Conservation (phyloP, 2,797 vertebrate genomes). For the Coluber constrictor region DNA sequence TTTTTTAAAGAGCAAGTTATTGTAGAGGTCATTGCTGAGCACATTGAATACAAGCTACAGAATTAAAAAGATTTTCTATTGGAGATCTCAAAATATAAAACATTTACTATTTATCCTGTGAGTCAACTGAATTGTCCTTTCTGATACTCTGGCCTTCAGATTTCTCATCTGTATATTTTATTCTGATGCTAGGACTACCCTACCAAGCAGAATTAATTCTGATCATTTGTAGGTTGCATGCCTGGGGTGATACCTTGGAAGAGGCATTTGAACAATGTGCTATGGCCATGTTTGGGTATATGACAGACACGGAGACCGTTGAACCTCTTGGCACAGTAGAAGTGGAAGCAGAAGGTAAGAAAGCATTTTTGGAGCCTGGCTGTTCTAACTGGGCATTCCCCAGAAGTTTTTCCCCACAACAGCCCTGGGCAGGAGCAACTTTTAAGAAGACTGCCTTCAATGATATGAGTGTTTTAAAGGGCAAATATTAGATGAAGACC, state of each 20-base stretch:
- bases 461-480: background rate
- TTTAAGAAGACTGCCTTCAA: background rate
- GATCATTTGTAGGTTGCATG: conserved; percentile 81
- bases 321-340: conserved; percentile 85
- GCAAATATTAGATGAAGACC: background rate
- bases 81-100: background rate
- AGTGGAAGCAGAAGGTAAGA: conserved; percentile 86
- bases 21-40: background rate
- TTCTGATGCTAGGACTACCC: background rate
- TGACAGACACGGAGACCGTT: conserved; percentile 94
- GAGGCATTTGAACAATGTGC: conserved; percentile 95
- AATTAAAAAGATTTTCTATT: background rate
- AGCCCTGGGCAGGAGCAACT: background rate
- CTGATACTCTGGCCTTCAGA: background rate
- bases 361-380: accelerated
- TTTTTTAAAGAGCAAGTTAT: background rate
- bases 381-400: background rate
- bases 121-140: background rate
- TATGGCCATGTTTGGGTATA: conserved; percentile 98
- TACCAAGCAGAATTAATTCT: accelerated
- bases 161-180: background rate
- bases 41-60: background rate
- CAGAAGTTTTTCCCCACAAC: background rate
- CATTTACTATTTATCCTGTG: background rate
- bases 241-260: conserved; percentile 89